These are phyloP conservation scores for Maniola hyperantus DNA, from an alignment of 2,888 invertebrate genomes.

Conservation along the genomic window DNA sequence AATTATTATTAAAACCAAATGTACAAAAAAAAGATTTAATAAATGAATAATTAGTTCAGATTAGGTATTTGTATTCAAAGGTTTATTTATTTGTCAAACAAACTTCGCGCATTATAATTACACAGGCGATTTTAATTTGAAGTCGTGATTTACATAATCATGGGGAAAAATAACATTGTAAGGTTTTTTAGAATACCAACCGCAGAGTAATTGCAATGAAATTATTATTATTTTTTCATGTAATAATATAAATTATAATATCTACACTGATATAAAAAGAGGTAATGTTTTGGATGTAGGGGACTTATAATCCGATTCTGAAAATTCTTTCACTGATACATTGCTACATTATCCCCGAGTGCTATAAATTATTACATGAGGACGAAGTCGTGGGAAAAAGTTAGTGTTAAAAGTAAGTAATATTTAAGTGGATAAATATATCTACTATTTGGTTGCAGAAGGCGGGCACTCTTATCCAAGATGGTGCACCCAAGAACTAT, in stretches of 20 bases:
- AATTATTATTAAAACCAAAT: too few relatives aligned
- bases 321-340: too few relatives aligned
- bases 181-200: constrained; percentile 29
- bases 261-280: constrained; percentile 1
- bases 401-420: too few relatives aligned
- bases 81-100: constrained; percentile 27
- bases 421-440: constrained; percentile 5
- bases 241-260: constrained; percentile 8
- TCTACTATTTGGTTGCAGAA: constrained; percentile 31
- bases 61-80: background rate
- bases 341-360: too few relatives aligned
- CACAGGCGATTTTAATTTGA: constrained; percentile 26
- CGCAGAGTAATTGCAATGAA: constrained; percentile 29
- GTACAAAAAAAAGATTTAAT: background rate
- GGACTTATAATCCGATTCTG: too few relatives aligned
- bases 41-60: background rate
- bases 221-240: constrained; percentile 10
- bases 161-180: constrained; percentile 22
- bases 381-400: too few relatives aligned
- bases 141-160: constrained; percentile 32
- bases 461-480: constrained; percentile 21
- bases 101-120: constrained; percentile 24
- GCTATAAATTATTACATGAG: too few relatives aligned
- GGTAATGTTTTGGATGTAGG: too few relatives aligned
- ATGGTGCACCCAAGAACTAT: constrained; percentile 29